Evolutionary conservation across 2,113 vertebrate genomes (phyloP).

Genomic region (Heterochromis multidens): DNA sequence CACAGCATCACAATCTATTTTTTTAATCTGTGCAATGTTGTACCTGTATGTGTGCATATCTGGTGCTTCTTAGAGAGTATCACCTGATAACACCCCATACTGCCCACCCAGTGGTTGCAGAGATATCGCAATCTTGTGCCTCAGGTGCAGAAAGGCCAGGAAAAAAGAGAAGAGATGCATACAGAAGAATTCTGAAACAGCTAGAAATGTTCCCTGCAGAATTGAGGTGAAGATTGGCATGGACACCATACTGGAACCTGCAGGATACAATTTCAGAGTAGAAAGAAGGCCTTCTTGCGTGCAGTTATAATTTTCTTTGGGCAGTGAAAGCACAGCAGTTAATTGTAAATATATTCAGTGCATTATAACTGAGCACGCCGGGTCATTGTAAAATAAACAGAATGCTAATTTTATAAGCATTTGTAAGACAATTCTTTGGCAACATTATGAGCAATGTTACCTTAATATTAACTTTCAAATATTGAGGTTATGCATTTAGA

Average conservation of each 20-base stretch:
- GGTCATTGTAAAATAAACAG: background rate
- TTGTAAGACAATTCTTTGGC: background rate
- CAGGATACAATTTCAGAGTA: constrained; percentile 27
- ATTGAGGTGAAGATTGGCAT: constrained; percentile 26
- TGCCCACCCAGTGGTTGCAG: constrained; percentile 24
- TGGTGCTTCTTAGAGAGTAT: constrained; percentile 52
- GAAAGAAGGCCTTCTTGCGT: constrained; percentile 8
- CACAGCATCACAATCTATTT: constrained; percentile 17
- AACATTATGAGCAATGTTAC: background rate
- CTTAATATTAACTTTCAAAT: constrained; percentile 9
- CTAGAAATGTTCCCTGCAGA: constrained; percentile 28
- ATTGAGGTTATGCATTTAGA: constrained; percentile 4
- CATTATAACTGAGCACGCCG: background rate
- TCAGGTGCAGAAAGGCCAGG: constrained; percentile 19
- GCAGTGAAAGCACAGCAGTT: background rate
- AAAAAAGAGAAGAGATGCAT: background rate
- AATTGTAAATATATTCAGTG: background rate
- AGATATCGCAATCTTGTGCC: constrained; percentile 52
- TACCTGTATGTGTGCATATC: constrained; percentile 26
- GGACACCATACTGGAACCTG: background rate
- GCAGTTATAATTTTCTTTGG: constrained; percentile 5
- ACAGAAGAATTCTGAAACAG: background rate
- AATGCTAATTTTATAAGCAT: background rate
- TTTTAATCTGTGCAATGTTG: constrained; percentile 43
- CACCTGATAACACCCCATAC: constrained; percentile 50